These are phyloP conservation scores for Benitochromis conjunctus DNA, from an alignment of 2,113 vertebrate genomes.

Conservation along the genomic window DNA sequence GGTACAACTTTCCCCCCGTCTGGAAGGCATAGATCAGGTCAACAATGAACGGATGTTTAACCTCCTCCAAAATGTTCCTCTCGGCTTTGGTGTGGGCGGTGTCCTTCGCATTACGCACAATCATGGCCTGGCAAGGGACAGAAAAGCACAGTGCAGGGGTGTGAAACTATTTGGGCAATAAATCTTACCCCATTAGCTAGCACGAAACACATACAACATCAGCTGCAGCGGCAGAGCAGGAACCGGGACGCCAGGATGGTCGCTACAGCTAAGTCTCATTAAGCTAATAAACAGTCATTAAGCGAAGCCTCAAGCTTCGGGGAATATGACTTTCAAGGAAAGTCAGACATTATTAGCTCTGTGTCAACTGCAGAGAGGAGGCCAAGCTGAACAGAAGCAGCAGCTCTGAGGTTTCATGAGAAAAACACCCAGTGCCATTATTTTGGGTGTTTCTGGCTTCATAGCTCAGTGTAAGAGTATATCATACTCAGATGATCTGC, in stretches of 20 bases:
- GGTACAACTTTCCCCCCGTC: slow-evolving; percentile 98
- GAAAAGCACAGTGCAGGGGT: not conserved
- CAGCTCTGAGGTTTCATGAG: slow-evolving; percentile 17
- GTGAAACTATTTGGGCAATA: not conserved
- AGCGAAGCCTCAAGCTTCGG: slow-evolving; percentile 19
- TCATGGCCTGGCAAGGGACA: slow-evolving; percentile 84
- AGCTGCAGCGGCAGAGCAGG: not conserved
- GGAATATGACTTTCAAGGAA: slow-evolving; percentile 24
- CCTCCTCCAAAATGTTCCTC: slow-evolving; percentile 95
- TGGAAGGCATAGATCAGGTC: slow-evolving; percentile 99
- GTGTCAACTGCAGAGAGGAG: slow-evolving; percentile 13
- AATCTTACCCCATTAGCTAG: not conserved
- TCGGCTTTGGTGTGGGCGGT: slow-evolving; percentile 98
- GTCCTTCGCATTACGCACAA: slow-evolving; percentile 97
- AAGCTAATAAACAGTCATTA: slow-evolving; percentile 47
- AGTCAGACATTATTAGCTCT: not conserved
- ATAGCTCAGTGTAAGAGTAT: not conserved
- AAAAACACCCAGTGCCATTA: not conserved
- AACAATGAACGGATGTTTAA: slow-evolving; percentile 98
- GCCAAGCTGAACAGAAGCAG: slow-evolving; percentile 12
- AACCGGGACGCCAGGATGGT: not conserved
- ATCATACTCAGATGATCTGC: not conserved
- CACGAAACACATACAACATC: not conserved
- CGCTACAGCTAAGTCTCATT: slow-evolving; percentile 30
- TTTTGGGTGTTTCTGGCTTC: slow-evolving; percentile 12